Evolutionary conservation across 2,113 vertebrate genomes (phyloP), one percentile per base, ranked within the genome.

Genomic region (Psilopsiagon aymara): DNA sequence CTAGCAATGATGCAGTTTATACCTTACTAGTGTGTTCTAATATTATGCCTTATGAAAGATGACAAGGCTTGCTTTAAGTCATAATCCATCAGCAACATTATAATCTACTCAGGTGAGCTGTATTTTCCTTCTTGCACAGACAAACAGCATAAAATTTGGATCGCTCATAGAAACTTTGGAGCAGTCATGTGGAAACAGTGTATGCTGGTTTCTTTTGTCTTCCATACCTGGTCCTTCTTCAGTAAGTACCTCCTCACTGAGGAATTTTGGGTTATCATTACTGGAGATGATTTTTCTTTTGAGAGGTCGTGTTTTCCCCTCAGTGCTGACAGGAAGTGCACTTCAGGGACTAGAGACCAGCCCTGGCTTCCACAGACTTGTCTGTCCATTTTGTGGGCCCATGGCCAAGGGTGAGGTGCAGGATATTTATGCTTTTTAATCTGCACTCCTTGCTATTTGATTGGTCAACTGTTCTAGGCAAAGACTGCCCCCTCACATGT

Each of bases 61-160:
- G 86, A 87, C 88, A 96, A 70, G 87, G 78, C 75, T 96, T 78
- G 62, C 67, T 94, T 87, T 39, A 95, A 88, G 62, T 92, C 85
- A 95, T 93, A 95, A 94, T 95, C 83, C 51, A 70, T 90, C 67
- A 91, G 64, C 92, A 90, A 39, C 39, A 13, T 63, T 86, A 6
- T 68, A 94, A 88, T 95, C 90, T 95, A 14, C 49, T 66, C 67
- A 37, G 55, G 41, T 95, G 87, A 96, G 51, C 69, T 85, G 70
- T 68, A 59, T 94, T 96, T 96, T 90, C 84, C 77, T 67, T 88
- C 35, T 82, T 90, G 69, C 59, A 60, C 66, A 81, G 73, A 90
- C 81, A 96, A 95, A 85, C 37, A 83, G 62, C 79, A 75, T 77
- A 80, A 87, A 95, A 96, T 82, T 46, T 41, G 70, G 69, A 88